Evolutionary conservation across 2,113 vertebrate genomes (phyloP).

Genomic region (Drymodes brunneopygia): DNA sequence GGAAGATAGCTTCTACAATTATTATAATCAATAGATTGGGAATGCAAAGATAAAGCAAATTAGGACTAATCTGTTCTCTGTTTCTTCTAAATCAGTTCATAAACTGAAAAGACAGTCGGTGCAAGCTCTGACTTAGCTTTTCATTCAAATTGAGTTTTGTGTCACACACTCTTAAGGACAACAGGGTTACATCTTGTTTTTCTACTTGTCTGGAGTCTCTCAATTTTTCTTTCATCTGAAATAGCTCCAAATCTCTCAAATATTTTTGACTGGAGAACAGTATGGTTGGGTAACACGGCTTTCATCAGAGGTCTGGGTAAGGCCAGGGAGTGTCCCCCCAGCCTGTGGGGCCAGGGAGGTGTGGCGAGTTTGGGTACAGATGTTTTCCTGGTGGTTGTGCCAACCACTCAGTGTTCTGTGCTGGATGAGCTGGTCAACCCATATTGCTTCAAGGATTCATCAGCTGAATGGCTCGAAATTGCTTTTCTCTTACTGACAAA

Average conservation of each 20-base stretch:
- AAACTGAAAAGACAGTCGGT: neutral
- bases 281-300: rapidly evolving
- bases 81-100: neutral
- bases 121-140: neutral
- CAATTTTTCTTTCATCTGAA: neutral
- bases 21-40: slow-evolving; percentile 27
- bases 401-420: neutral
- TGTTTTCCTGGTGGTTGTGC: neutral
- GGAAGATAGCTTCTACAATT: neutral
- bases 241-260: neutral
- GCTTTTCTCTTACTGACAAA: neutral
- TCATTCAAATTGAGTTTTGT: neutral
- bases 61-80: neutral
- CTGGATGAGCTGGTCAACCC: neutral
- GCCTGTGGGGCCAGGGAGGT: neutral
- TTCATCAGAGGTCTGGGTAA: neutral
- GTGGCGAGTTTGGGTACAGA: neutral
- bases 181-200: neutral
- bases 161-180: neutral
- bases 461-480: neutral
- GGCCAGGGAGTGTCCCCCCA: neutral
- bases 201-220: neutral
- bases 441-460: neutral
- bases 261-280: neutral
- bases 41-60: slow-evolving; percentile 38